Conservation (phyloP, 2,797 vertebrate genomes). For the Anniella stebbinsi region DNA sequence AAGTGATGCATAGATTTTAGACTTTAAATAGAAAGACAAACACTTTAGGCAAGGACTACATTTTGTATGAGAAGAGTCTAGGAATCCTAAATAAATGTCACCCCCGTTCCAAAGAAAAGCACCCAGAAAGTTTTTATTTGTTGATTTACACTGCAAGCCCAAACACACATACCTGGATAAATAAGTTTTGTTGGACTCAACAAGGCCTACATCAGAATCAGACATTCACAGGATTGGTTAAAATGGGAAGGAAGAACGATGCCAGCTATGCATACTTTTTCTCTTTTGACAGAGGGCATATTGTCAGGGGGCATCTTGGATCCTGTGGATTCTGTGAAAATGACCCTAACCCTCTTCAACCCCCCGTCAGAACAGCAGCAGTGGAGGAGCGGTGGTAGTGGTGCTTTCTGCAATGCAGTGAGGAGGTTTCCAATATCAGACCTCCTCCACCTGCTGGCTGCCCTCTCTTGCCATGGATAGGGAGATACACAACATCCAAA, state of each 20-base stretch:
- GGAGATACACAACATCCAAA: not conserved
- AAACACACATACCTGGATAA: not conserved
- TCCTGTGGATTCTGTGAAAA: not conserved
- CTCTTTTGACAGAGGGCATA: not conserved
- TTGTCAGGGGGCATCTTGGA: not conserved
- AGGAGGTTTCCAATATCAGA: not conserved
- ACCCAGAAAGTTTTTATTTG: not conserved
- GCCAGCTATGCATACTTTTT: not conserved
- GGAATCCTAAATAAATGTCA: not conserved
- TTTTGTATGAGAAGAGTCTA: constrained; percentile 11
- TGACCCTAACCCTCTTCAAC: not conserved
- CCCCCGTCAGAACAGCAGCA: too few relatives aligned
- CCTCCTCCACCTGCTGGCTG: not conserved
- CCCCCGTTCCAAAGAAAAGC: too few relatives aligned
- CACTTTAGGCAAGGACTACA: not conserved
- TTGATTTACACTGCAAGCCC: not conserved
- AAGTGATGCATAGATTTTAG: not conserved
- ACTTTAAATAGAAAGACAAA: not conserved
- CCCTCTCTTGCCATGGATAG: not conserved
- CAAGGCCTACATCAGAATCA: not conserved
- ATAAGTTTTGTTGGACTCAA: not conserved
- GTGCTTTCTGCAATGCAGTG: not conserved
- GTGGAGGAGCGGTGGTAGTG: not conserved
- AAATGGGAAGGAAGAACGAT: too few relatives aligned
- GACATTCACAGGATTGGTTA: not conserved